Evolutionary conservation across 1,140 invertebrate genomes (phyloP), one percentile per base, ranked within the genome.

Genomic region (Myzus persicae): DNA sequence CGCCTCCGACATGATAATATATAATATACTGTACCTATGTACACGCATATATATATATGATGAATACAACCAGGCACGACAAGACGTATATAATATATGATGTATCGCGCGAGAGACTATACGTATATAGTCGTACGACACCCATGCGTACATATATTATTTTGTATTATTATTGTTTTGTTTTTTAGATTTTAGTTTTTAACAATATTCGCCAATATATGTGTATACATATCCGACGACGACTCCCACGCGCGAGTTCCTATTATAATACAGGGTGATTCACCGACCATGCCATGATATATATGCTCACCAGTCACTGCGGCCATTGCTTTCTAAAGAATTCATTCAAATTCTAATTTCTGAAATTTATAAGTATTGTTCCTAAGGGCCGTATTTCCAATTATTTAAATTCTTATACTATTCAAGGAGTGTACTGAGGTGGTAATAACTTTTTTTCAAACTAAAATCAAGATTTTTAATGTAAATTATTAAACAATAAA

Each of bases 141-240:
- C 59, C 59, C 59, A 76, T 76, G n/a, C 59, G 59, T 76, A 76
- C 59, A 76, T 76, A 76, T 76, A 76, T 76, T 67, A 67, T 67
- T 67, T 67, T n/a, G 59, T 67, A 67, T 67, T 76, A 76, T 76
- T 76, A 76, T 76, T 76, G 59, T 76, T 76, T 76, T 76, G 31
- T n/a, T n/a, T 76, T 76, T 76, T n/a, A 76, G n/a, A 76, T 76
- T 76, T 76, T n/a, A 67, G 31, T n/a, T 67, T n/a, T 67, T 76
- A 76, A 76, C 59, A n/a, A n/a, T 76, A 76, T 76, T 76, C n/a
- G 59, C 59, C 59, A 76, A 76, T 76, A 5, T 6, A 51, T 51
- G 7, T 22, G 14, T 24, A 22, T 22, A 67, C 18, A 67, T 22
- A 9, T 48, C 59, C 14, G 59, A 76, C 59, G 59, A 31, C 31